Evolutionary conservation across 2,113 vertebrate genomes (phyloP).

Genomic region (Microtus richardsoni): DNA sequence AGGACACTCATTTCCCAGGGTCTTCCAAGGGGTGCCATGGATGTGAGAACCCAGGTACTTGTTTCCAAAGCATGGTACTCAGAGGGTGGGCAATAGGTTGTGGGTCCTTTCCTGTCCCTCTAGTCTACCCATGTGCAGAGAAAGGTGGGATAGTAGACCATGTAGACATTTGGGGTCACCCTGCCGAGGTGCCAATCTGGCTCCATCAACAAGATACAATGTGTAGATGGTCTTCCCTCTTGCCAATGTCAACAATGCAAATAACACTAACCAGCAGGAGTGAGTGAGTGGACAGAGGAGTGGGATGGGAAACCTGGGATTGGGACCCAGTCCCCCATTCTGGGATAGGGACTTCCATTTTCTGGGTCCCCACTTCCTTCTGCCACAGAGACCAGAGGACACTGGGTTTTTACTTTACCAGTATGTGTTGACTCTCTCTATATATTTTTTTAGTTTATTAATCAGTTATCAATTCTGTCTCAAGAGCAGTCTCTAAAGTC

Average conservation of each 20-base stretch:
- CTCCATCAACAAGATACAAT: background rate
- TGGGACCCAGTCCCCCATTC: background rate
- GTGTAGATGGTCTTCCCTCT: background rate
- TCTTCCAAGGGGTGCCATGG: background rate
- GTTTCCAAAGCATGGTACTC: background rate
- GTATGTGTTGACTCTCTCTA: background rate
- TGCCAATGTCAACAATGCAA: background rate
- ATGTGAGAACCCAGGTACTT: background rate
- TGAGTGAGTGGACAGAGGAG: background rate
- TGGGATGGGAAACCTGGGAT: background rate
- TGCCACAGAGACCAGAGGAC: background rate
- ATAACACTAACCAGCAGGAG: background rate
- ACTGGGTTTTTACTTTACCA: background rate
- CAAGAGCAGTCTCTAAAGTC: constrained; percentile 41
- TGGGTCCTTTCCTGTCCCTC: background rate
- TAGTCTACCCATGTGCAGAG: background rate
- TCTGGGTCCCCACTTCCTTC: background rate
- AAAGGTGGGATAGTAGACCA: background rate
- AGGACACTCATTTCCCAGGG: background rate
- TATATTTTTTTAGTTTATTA: constrained; percentile 44
- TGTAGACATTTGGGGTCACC: background rate
- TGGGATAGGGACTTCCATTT: background rate
- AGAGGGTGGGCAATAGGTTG: background rate
- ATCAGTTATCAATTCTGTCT: constrained; percentile 39
- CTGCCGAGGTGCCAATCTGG: background rate